Conservation (phyloP, 2,888 invertebrate species). For the Ophion slaviceki region DNA sequence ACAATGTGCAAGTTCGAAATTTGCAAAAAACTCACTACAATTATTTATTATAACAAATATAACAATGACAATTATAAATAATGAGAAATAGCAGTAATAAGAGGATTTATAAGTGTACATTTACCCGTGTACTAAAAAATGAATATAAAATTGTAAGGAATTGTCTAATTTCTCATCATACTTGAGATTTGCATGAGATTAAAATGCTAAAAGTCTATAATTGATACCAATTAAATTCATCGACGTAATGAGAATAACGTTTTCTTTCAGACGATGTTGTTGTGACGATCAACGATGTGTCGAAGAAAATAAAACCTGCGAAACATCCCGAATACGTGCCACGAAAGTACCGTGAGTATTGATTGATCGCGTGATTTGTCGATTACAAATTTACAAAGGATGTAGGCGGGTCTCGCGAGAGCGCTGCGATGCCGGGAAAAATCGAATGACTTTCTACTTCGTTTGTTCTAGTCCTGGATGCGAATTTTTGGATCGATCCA, state of each 20-base stretch:
- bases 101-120: too few species aligned
- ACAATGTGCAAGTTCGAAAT: background rate
- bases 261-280: conserved; percentile 70
- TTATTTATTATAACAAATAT: background rate
- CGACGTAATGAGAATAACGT: background rate
- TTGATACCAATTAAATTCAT: background rate
- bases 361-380: background rate
- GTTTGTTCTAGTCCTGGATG: too few species aligned
- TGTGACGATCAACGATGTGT: conserved; percentile 90
- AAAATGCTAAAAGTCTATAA: background rate
- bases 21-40: background rate
- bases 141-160: background rate
- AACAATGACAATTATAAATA: background rate
- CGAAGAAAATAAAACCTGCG: conserved; percentile 87
- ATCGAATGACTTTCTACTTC: too few species aligned
- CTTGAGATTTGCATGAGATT: background rate
- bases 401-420: too few species aligned
- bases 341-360: conserved; percentile 89
- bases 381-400: background rate
- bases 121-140: background rate
- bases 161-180: background rate
- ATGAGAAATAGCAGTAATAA: too few species aligned
- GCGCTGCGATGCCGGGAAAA: too few species aligned
- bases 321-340: conserved; percentile 94
- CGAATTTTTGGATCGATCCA: too few species aligned